phyloP scores from a whole-genome alignment of 2,113 vertebrate genomes.

The Progne subis region DNA sequence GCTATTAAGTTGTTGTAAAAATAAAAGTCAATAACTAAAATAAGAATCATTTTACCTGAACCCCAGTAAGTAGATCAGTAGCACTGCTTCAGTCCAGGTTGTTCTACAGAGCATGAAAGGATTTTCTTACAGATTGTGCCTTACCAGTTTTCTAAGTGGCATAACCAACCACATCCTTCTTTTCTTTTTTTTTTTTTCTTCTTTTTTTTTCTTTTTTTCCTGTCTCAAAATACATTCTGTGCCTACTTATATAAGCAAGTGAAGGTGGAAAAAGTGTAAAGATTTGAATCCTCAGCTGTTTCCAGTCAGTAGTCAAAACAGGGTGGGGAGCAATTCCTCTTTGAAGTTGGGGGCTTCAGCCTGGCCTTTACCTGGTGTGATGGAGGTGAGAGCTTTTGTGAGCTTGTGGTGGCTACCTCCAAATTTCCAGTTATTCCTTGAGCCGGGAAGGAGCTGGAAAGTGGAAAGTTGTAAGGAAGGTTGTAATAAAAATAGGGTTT shows the following conservation, averaged over 20 bases:
- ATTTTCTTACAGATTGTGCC: background rate
- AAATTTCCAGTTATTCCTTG: background rate
- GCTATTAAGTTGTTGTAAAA: background rate
- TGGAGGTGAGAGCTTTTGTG: background rate
- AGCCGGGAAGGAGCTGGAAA: background rate
- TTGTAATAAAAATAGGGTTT: background rate
- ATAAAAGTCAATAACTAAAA: background rate
- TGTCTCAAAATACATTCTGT: background rate
- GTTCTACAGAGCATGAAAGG: background rate
- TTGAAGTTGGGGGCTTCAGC: background rate
- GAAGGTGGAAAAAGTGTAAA: background rate
- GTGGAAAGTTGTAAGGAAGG: background rate
- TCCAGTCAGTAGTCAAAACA: background rate
- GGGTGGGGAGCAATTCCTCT: background rate
- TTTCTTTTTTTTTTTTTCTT: background rate
- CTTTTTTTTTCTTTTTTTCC: background rate
- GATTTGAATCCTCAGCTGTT: background rate
- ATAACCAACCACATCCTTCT: conserved; percentile 58
- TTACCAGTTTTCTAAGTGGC: background rate
- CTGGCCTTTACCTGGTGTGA: background rate
- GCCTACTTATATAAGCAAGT: background rate
- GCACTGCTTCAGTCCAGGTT: background rate
- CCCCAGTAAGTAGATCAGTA: background rate
- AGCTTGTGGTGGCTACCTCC: background rate
- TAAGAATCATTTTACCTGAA: conserved; percentile 10